Base-by-base conservation (phyloP, 2,888 invertebrate genomes). In the Temnothorax unifasciatus region DNA sequence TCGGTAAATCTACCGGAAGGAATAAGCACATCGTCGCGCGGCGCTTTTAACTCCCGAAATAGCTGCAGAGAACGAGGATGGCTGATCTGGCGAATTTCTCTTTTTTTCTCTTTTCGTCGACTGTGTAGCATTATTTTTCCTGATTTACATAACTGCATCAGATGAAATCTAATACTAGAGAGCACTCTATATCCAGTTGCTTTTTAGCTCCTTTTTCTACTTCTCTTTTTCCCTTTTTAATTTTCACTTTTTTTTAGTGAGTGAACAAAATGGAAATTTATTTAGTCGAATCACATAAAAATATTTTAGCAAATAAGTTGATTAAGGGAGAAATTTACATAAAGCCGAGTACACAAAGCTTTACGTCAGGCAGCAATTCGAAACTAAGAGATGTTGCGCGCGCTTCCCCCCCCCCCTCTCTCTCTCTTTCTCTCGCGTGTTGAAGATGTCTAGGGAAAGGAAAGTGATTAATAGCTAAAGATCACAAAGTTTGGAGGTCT, bases 391-490 rank as follows among this genome's bases (percentile, higher is more conserved):
- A 69, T 50, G 1, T 21, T 54, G 13, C 8, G 9, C 47, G 18
- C 15, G 4, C 15, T 29, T 29, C 1, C 21, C 15, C 34, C 25
- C 38, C 38, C 29, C 57, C 13, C 25, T 57, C 57, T 57, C 57
- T 57, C 54, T 25, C 13, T 25, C 57, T 57, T 0, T 54, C 11
- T 34, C 34, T 34, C 6, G 29, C 29, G 29, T 29, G 29, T 29
- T 54, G 5, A 21, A 3, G 11, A 21, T 4, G 21, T 41, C 5
- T 54, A 73, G 21, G 25, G 11, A 38, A 71, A 71, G 21, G 6
- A n/a, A 29, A 74, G 9, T 74, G 15, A 74, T 74, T 74, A 74
- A 75, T 59, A 44, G 21, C 25, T 73, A 57, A 38, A 29, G 44
- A 50, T 44, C 11, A 38, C 8, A 52, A n/a, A 71, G 71, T 57